Percentiles rank a stretch among this genome's conserved stretches.
phyloP scores from a whole-genome alignment of 2,888 invertebrate genomes.

The Sabatieria punctata region DNA sequence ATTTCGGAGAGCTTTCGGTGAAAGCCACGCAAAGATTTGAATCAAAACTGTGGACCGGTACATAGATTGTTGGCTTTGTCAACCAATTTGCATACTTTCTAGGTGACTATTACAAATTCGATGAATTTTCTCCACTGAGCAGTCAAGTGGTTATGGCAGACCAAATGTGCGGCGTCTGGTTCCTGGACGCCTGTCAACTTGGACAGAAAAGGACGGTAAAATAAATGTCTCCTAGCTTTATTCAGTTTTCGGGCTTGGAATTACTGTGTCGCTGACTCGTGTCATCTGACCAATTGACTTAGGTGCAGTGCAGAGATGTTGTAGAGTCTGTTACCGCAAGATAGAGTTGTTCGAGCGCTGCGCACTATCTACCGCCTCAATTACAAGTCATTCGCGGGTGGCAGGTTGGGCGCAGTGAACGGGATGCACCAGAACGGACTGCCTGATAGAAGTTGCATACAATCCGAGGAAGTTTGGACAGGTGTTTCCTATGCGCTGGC shows the following conservation, averaged over 20 bases:
- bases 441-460: conserved; percentile 50
- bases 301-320: neutral
- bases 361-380: conserved; percentile 61
- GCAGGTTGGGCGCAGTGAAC: conserved; percentile 74
- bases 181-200: conserved; percentile 51
- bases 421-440: conserved; percentile 56
- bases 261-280: too few relatives aligned
- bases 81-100: neutral
- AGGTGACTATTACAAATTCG: conserved; percentile 54
- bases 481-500: conserved; percentile 72
- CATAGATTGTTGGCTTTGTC: neutral
- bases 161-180: conserved; percentile 82
- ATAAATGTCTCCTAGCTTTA: too few relatives aligned
- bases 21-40: conserved; percentile 30
- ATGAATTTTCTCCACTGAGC: conserved; percentile 39
- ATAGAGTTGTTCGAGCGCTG: conserved; percentile 54
- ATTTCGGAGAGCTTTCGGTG: conserved; percentile 22
- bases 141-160: conserved; percentile 67
- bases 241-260: too few relatives aligned
- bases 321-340: conserved; percentile 55
- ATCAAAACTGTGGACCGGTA: conserved; percentile 35
- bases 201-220: too few relatives aligned
- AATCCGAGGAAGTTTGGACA: conserved; percentile 83
- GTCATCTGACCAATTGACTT: too few relatives aligned
- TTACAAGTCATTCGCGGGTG: conserved; percentile 57